phyloP scores from a whole-genome alignment of 2,797 vertebrate species.

The Sibirionetta formosa region DNA sequence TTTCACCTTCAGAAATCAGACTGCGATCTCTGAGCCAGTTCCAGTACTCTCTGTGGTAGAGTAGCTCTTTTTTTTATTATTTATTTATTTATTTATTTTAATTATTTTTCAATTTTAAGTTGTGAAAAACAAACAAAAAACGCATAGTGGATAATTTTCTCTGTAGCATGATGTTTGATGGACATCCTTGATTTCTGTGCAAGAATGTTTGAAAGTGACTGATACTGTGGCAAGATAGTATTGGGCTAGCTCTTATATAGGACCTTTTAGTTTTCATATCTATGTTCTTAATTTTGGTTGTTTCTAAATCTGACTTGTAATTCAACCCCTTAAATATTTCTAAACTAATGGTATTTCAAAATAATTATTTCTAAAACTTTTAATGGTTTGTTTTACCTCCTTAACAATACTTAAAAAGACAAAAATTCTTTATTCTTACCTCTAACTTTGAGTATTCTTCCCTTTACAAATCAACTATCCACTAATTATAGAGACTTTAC shows the following conservation, averaged over 20 bases:
- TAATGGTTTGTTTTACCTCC: neutral
- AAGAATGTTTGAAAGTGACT: neutral
- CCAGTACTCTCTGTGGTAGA: too few relatives aligned
- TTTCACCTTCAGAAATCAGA: neutral
- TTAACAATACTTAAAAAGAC: neutral
- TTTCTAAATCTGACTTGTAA: neutral
- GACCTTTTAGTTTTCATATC: neutral
- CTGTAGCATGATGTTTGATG: neutral
- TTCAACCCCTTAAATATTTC: neutral
- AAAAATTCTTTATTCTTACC: neutral
- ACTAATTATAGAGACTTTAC: slow-evolving; percentile 1
- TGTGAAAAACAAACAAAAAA: too few relatives aligned
- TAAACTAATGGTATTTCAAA: neutral
- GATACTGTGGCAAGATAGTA: neutral
- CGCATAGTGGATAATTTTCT: neutral
- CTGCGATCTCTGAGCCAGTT: neutral
- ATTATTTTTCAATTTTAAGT: too few relatives aligned
- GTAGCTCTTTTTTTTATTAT: too few relatives aligned
- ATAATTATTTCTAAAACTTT: neutral
- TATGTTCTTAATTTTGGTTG: neutral
- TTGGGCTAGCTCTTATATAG: neutral
- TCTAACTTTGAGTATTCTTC: neutral
- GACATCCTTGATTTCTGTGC: neutral
- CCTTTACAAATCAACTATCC: neutral
- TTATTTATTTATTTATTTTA: too few relatives aligned